phyloP scores from a whole-genome alignment of 2,888 invertebrate species.

The Drosophila fulvimacula region DNA sequence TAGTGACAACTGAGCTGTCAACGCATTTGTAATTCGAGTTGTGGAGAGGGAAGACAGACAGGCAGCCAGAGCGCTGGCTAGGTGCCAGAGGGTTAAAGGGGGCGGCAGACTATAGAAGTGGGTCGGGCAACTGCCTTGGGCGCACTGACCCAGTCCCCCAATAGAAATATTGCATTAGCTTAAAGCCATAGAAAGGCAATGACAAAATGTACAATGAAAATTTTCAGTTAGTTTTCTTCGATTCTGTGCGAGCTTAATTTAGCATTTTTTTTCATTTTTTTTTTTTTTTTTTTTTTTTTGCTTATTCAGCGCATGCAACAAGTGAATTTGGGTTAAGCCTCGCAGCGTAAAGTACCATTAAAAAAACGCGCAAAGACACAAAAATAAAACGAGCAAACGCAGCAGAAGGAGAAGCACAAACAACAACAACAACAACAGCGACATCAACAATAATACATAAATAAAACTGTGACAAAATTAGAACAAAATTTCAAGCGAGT shows the following conservation, averaged over 20 bases:
- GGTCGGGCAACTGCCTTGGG: slow-evolving; percentile 61
- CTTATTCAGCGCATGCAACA: slow-evolving; percentile 82
- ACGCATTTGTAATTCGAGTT: slow-evolving; percentile 71
- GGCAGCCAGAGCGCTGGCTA: slow-evolving; percentile 7
- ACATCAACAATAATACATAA: slow-evolving; percentile 28
- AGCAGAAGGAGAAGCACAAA: slow-evolving; percentile 34
- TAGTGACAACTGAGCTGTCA: slow-evolving; percentile 73
- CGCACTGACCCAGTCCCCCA: slow-evolving; percentile 66
- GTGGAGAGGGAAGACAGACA: background rate
- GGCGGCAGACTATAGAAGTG: slow-evolving; percentile 27
- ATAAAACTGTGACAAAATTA: slow-evolving; percentile 66
- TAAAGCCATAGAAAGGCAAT: slow-evolving; percentile 74
- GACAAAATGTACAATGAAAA: slow-evolving; percentile 30
- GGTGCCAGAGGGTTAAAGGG: slow-evolving; percentile 9
- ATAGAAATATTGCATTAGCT: slow-evolving; percentile 55
- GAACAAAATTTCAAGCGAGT: slow-evolving; percentile 62
- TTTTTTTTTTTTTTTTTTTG: slow-evolving; percentile 52
- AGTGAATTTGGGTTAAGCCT: slow-evolving; percentile 79
- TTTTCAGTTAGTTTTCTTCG: slow-evolving; percentile 41
- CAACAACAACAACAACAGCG: slow-evolving; percentile 18
- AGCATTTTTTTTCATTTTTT: slow-evolving; percentile 33
- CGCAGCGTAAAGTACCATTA: slow-evolving; percentile 69
- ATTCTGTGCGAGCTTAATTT: slow-evolving; percentile 49
- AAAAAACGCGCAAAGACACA: slow-evolving; percentile 37
- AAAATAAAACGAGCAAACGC: slow-evolving; percentile 64